Conservation (phyloP, 2,888 invertebrate genomes). For the Stomorhina lunata region DNA sequence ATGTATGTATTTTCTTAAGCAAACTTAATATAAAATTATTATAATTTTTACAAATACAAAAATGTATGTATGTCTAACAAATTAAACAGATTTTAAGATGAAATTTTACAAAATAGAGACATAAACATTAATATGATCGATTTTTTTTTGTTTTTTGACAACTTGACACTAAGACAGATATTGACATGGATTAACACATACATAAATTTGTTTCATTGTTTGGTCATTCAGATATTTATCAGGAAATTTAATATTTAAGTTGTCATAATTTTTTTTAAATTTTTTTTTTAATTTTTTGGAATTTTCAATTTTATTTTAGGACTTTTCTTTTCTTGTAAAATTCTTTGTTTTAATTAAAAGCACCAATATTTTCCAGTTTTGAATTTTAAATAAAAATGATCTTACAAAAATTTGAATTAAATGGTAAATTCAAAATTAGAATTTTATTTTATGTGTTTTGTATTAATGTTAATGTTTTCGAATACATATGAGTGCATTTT, state of each 20-base stretch:
- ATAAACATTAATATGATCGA: not conserved
- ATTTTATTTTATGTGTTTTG: conserved; percentile 1
- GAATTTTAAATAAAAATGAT: conserved; percentile 12
- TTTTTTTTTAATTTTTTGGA: no score
- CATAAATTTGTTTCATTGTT: no score
- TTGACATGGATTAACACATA: not conserved
- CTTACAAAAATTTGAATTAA: not conserved
- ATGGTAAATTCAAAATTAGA: no score
- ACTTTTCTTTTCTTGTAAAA: not conserved
- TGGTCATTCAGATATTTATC: no score
- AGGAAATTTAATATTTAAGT: no score
- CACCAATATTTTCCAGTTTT: conserved; percentile 45
- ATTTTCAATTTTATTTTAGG: not conserved
- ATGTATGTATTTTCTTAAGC: not conserved
- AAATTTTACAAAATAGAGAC: not conserved
- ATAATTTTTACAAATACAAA: not conserved
- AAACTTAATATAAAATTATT: not conserved
- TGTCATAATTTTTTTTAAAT: no score
- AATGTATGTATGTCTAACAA: no score
- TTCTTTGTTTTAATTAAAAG: conserved; percentile 27
- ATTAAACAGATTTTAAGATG: not conserved
- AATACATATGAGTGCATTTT: conserved; percentile 47
- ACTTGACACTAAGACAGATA: not conserved
- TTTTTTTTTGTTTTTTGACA: not conserved
- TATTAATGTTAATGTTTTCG: conserved; percentile 5